Percentiles rank a stretch among this genome's conserved stretches.
Conservation (phyloP, 2,113 vertebrate species). For the Otis tarda region DNA sequence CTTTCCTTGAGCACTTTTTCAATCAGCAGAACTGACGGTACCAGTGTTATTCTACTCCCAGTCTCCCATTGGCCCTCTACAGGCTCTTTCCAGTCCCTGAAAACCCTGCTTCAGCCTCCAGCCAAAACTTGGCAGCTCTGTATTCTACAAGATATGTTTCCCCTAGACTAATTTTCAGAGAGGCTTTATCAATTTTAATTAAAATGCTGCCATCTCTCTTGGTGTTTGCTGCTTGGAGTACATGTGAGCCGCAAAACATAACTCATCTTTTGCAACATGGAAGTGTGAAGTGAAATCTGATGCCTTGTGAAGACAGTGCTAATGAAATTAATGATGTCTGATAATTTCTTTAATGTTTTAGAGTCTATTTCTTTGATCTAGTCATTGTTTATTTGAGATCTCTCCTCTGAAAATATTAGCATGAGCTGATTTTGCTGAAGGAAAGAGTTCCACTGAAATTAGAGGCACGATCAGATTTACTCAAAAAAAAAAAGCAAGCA, state of each 20-base stretch:
- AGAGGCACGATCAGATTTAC: background rate
- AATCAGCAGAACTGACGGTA: conserved; percentile 29
- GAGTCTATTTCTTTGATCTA: background rate
- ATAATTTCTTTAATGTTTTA: background rate
- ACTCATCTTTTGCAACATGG: background rate
- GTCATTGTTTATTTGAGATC: background rate
- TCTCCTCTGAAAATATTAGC: background rate
- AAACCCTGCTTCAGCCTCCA: conserved; percentile 38
- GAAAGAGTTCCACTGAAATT: background rate
- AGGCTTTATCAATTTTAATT: conserved; percentile 75
- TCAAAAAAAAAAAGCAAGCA: background rate
- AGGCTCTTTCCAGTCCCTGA: conserved; percentile 21
- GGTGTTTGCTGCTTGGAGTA: conserved; percentile 19
- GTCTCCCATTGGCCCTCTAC: background rate
- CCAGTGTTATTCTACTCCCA: conserved; percentile 13
- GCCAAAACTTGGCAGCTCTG: conserved; percentile 55
- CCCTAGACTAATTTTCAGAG: conserved; percentile 62
- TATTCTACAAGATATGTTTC: conserved; percentile 46
- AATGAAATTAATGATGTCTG: background rate
- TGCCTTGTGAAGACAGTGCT: background rate
- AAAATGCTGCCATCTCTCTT: conserved; percentile 63
- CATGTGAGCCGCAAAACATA: conserved; percentile 38
- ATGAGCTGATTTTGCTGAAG: background rate
- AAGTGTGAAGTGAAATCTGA: background rate
- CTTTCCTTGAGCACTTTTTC: conserved; percentile 48